These are phyloP conservation scores for Pogona vitticeps DNA, from an alignment of 2,113 vertebrate genomes.

Conservation along the genomic window DNA sequence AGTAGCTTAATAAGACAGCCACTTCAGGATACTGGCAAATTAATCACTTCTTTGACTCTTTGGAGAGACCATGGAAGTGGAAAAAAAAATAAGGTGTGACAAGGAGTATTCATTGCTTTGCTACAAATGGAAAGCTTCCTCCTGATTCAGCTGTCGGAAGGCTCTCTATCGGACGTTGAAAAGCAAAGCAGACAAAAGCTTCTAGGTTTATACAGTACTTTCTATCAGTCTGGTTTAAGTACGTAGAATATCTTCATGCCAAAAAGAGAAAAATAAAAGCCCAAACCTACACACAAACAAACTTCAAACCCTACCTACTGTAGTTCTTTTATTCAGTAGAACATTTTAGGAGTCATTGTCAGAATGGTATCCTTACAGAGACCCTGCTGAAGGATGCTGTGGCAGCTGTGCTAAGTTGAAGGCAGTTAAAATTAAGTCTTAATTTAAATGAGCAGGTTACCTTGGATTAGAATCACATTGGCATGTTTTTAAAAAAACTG, in stretches of 20 bases:
- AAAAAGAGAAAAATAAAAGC: background rate
- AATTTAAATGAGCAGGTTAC: background rate
- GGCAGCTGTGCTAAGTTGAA: background rate
- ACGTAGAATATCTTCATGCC: background rate
- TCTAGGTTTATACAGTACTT: no score
- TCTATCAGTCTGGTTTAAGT: background rate
- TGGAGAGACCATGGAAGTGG: no score
- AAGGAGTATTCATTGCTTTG: no score
- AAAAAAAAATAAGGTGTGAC: no score
- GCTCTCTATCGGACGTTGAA: no score
- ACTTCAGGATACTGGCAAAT: no score
- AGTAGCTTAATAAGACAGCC: no score
- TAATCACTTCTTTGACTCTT: no score
- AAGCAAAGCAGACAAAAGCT: no score
- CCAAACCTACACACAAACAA: no score
- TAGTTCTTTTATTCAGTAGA: background rate
- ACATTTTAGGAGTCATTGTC: background rate
- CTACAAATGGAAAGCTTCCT: no score
- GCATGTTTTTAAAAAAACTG: background rate
- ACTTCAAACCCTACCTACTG: background rate
- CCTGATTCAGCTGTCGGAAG: no score
- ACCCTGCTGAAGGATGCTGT: background rate
- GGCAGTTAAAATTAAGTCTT: background rate
- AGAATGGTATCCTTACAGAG: background rate
- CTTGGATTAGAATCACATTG: background rate